Evolutionary conservation across 2,888 invertebrate species (phyloP), one percentile per base, ranked within the genome.

Genomic region (Eubasilissa splendida): DNA sequence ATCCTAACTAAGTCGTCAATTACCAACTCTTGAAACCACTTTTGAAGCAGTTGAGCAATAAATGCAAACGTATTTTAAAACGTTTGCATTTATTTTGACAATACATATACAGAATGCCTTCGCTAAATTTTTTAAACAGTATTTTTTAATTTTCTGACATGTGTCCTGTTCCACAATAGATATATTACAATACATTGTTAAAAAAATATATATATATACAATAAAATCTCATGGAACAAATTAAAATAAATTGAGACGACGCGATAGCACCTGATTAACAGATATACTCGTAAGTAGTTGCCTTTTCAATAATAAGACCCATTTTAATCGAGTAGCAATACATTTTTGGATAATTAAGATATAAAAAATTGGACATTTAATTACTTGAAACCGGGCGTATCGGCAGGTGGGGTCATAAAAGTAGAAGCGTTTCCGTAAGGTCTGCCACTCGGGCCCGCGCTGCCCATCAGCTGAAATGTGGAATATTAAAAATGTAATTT

Each of bases 341-440:
- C 11, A 58, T 11, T 58, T 42, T 42, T 42, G 22, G 42, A 42
- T 42, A 12, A 66, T 3, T 50, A 11, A 66, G 68, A 4, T 4
- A 52, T 12, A 4, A 71, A 22, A 63, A 54, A 11, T 3, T 54
- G 2, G 8, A n/a, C 1, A 14, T 42, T 42, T 10, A 33, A 8
- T 74, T 76, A 76, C 76, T 65, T 63, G 52, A 53, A 60, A 14
- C 53, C 76, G 9, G 78, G 78, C n/a, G 78, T 73, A n/a, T 78
- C 78, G 12, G 11, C 31, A 14, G 78, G 78, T 10, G 78, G 80
- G 63, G 80, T 82, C 68, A 77, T 54, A 75, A 80, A 79, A 8
- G 59, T 22, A 54, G 78, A 80, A 63, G 58, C 77, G 52, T 66
- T 59, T 60, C 56, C 8, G 8, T 10, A 68, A 11, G 3, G n/a